Evolutionary conservation across 1,140 invertebrate species (phyloP).

Genomic region (Scylla paramamosain): DNA sequence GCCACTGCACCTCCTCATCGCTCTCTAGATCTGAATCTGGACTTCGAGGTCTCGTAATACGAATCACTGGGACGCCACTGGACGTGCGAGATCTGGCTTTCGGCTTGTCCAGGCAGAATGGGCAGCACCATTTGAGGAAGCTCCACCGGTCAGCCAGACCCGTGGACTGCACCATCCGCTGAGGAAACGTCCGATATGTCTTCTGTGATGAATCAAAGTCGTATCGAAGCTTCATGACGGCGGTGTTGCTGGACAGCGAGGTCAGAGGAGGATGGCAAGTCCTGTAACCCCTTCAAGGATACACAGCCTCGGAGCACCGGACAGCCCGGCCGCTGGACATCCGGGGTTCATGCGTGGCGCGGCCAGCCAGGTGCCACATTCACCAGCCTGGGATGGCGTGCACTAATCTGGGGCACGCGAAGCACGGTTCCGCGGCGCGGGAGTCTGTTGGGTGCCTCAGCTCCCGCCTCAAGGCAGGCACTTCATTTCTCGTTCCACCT

Average conservation of each 20-base stretch:
- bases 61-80: conserved; percentile 67
- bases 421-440: neutral
- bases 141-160: conserved; percentile 62
- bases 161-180: conserved; percentile 66
- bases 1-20: conserved; percentile 25
- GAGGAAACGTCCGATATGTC: conserved; percentile 74
- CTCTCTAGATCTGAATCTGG: conserved; percentile 60
- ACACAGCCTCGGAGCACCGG: neutral
- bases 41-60: conserved; percentile 68
- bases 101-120: conserved; percentile 69
- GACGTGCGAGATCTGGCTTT: conserved; percentile 50
- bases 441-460: neutral
- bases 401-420: neutral
- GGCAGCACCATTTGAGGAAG: conserved; percentile 66
- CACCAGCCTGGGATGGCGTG: neutral
- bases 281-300: neutral
- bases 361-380: too few relatives aligned
- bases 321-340: neutral
- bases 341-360: neutral
- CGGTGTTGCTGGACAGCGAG: neutral
- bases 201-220: conserved; percentile 63
- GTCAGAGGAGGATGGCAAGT: neutral
- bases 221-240: conserved; percentile 68
- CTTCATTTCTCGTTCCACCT: neutral
- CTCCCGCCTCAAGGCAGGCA: neutral